Evolutionary conservation across 2,797 vertebrate genomes (phyloP), one percentile per base, ranked within the genome.

Genomic region (Perodicticus potto): DNA sequence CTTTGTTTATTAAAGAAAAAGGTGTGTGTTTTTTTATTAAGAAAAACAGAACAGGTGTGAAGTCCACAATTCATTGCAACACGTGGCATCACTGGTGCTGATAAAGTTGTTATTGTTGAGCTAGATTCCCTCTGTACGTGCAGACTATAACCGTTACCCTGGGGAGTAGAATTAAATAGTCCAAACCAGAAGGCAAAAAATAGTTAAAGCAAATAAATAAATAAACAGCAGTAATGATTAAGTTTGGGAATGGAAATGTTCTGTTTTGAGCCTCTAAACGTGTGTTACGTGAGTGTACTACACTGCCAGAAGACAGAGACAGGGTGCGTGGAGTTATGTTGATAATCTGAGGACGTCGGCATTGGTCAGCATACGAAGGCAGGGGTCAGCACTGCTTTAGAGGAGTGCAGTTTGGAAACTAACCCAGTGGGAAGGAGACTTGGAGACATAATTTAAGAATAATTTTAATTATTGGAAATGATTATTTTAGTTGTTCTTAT

Each of bases 391-490:
- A 59, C 17, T 17, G 12, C 9, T 32, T 7, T 40, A 53, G 65
- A 37, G 20, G 27, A 10, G 11, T 70, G 19, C 3, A 67, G 20
- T 78, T 20, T 17, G 17, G 29, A 92, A 83, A 65, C 20, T 73
- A 59, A 67, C 12, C 40, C 14, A 67, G 29, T 37, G 29, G 37
- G 9, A 16, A 81, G 34, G 14, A 0, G 9, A 86, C 43, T 59
- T 89, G 43, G n/a, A 89, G n/a, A 43, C 53, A 14, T 22, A 59
- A 32, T 27, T 88, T 61, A 86, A 40, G 87, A 96, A 40, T 57
- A 92, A 77, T 22, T 59, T 20, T 29, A 49, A 67, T 37, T 29
- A 59, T 80, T 81, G 70, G 76, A 5, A 85, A 59, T 49, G 11
- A 70, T 0, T 53, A 73, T 22, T 43, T 86, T 55, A 34, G 11